Percentiles rank a stretch among this genome's conserved stretches.
These are phyloP conservation scores for Malaclemys terrapin DNA, from an alignment of 2,113 vertebrate species.

Conservation along the genomic window DNA sequence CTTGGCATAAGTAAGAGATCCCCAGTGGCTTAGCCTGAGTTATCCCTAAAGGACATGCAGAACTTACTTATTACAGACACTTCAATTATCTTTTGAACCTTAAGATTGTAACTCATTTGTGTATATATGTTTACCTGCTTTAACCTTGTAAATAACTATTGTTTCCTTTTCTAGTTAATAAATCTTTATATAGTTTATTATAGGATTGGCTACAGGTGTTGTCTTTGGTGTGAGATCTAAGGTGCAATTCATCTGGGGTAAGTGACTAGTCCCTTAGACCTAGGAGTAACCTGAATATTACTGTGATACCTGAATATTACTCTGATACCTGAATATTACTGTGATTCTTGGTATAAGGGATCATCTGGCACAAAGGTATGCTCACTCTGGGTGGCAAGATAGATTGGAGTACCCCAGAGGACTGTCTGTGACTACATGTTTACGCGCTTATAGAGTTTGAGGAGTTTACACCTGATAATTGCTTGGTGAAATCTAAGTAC, in stretches of 20 bases:
- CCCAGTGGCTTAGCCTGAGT: background rate
- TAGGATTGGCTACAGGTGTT: background rate
- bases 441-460: background rate
- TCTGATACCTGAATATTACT: background rate
- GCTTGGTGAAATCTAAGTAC: background rate
- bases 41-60: background rate
- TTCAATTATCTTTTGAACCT: background rate
- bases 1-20: background rate
- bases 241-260: background rate
- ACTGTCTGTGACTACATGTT: background rate
- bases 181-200: background rate
- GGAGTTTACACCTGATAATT: background rate
- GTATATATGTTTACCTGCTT: background rate
- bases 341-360: background rate
- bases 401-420: background rate
- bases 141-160: background rate
- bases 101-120: background rate
- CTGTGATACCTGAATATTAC: background rate
- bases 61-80: background rate
- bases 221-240: background rate
- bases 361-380: background rate
- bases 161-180: background rate
- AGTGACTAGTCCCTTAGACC: background rate
- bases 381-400: background rate
- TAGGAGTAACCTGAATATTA: background rate